Base-by-base conservation (phyloP, 2,888 invertebrate genomes). In the Dichetophora obliterata region DNA sequence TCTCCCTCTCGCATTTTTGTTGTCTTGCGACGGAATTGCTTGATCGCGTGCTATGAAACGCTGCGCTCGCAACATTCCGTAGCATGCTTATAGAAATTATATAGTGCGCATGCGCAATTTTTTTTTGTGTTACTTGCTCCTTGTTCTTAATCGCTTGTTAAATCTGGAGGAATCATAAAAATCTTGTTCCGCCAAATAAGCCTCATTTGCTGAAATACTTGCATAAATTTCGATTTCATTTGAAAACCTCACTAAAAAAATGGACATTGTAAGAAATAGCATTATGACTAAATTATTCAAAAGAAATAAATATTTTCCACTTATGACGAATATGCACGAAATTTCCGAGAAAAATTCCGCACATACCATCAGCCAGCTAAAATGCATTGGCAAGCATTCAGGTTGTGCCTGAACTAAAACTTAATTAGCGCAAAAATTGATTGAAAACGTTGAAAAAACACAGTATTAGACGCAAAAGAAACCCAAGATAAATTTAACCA, bases 181-280 rank as follows among this genome's bases (percentile, higher is more conserved):
- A 31, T 3, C 5, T 5, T 31, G 31, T n/a, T 19, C 24, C 22
- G 48, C 6, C 27, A 8, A 1, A 43, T 6, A 43, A 27, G 27
- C 27, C 31, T 16, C 50, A 50, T 68, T 68, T 11, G 16, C 19
- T 22, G 16, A 68, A 68, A 68, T 68, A 68, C 16, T 68, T 68
- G 68, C 48, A 68, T 48, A 68, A 68, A 50, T 68, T 68, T 52
- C 50, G 68, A 6, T 68, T 43, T 50, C 50, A 50, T n/a, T 22
- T 48, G 11, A 50, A 24, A 27, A 48, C 2, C 27, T 14, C 24
- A 68, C 8, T n/a, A 22, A 2, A 16, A 31, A 31, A 31, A 31
- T 9, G 3, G 4, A 31, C 5, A 63, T 19, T 14, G 22, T 9
- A 5, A 24, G 8, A 22, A 22, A 22, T 5, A 31, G 24, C 11